Base-by-base conservation (phyloP, 2,797 vertebrate genomes). In the Chrosomus eos region DNA sequence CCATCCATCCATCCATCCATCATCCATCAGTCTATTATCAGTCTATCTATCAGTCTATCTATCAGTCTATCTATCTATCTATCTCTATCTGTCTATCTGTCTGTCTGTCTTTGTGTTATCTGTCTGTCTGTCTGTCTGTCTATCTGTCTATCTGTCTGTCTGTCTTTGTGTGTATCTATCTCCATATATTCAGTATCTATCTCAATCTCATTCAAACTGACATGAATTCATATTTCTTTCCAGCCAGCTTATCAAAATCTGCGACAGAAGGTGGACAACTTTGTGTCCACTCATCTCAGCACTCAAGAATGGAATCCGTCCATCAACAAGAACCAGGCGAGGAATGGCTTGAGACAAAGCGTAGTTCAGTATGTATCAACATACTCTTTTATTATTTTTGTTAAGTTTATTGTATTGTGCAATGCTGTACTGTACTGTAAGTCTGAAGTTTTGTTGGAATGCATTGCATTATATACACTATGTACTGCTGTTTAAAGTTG, bases 241-340 rank as follows among this genome's bases (percentile, higher is more conserved):
- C 77, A 99, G 97, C 98, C 98, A 87, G 98, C 98, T 53, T 99
- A 97, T 91, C 98, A 99, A 93, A 99, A 99, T 90, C 94, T 99
- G 90, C 94, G 97, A 66, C 98, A 99, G 94, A 98, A 98, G 90
- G 98, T 99, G 3, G 98, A 99, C 94, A 99, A 99, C 94, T 99
- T 97, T 85, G 98, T 99, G 81, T 96, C 97, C 0, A 97, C 95
- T 0, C 97, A 99, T 53, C 92, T 99, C 91, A 98, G 97, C 91
- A 96, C 97, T n/a, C 98, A 99, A 89, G 97, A 99, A 13, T 99
- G 98, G 98, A 99, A 95, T 85, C 96, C 98, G 18, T 89, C 97
- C 26, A 99, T 98, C 95, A 99, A 99, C 95, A 99, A 99, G 93
- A 99, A 99, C 95, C 98, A 99, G 90, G 91, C 98, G 89, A 95